phyloP scores from a whole-genome alignment of 2,797 vertebrate genomes.

The Rhabdomys pumilio region DNA sequence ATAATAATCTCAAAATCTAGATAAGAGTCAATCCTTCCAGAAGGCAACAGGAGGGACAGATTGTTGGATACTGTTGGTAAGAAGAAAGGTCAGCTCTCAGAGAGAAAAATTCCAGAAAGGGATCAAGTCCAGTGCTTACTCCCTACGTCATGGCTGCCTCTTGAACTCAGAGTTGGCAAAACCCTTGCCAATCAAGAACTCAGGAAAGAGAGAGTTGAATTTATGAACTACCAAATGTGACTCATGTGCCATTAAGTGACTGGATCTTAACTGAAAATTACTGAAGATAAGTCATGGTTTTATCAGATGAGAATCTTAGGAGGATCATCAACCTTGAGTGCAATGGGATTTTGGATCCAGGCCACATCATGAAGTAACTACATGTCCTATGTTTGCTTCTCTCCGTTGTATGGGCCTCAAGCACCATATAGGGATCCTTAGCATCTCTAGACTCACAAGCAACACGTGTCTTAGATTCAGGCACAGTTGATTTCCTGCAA shows the following conservation, averaged over 20 bases:
- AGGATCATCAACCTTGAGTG: background rate
- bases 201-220: background rate
- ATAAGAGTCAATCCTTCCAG: constrained; percentile 27
- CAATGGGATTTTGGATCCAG: background rate
- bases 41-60: background rate
- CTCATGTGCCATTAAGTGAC: background rate
- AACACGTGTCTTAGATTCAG: background rate
- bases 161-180: background rate
- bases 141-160: background rate
- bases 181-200: background rate
- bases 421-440: background rate
- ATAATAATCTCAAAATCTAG: background rate
- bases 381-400: background rate
- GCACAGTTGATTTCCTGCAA: background rate
- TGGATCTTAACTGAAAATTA: background rate
- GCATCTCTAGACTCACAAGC: background rate
- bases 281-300: constrained; percentile 15
- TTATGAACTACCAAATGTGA: background rate
- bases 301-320: background rate
- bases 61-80: background rate
- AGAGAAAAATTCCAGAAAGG: background rate
- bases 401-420: background rate
- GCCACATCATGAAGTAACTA: background rate
- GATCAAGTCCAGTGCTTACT: background rate
- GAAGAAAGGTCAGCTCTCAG: background rate